phyloP scores from a whole-genome alignment of 2,888 invertebrate species.

The Periphyllus acericola region DNA sequence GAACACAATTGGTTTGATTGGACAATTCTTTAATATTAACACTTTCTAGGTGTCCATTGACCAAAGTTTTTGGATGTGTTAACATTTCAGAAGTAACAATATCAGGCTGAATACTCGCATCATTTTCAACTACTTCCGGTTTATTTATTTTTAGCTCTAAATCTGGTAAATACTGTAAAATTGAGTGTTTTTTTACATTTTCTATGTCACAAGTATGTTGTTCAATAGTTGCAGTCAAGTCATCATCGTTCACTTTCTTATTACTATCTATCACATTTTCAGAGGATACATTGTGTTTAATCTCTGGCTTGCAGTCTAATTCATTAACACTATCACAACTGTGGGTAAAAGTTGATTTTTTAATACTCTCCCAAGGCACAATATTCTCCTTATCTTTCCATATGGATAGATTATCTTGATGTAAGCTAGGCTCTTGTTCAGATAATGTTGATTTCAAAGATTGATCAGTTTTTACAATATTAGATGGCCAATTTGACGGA shows the following conservation, averaged over 20 bases:
- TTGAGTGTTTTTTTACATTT: not conserved
- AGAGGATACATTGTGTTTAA: constrained; percentile 1
- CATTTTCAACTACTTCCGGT: not conserved
- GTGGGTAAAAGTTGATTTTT: constrained; percentile 1
- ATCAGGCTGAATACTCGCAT: not conserved
- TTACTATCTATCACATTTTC: constrained; percentile 38
- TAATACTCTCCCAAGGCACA: not conserved
- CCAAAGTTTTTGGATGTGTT: not conserved
- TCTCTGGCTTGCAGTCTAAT: not conserved
- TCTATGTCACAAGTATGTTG: not conserved
- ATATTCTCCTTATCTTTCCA: constrained; percentile 23
- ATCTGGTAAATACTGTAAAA: constrained; percentile 4
- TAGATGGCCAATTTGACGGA: not conserved
- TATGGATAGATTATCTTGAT: constrained; percentile 12
- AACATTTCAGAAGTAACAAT: constrained; percentile 12
- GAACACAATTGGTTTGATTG: constrained; percentile 20
- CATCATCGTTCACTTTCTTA: not conserved
- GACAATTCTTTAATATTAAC: not conserved
- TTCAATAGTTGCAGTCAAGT: not conserved
- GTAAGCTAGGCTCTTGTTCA: constrained; percentile 10
- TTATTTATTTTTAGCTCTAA: constrained; percentile 11
- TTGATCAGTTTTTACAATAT: constrained; percentile 2
- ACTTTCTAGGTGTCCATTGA: constrained; percentile 8
- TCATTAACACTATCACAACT: constrained; percentile 10
- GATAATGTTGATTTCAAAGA: constrained; percentile 4